Evolutionary conservation across 2,113 vertebrate species (phyloP).

Genomic region (Desmodus rotundus): DNA sequence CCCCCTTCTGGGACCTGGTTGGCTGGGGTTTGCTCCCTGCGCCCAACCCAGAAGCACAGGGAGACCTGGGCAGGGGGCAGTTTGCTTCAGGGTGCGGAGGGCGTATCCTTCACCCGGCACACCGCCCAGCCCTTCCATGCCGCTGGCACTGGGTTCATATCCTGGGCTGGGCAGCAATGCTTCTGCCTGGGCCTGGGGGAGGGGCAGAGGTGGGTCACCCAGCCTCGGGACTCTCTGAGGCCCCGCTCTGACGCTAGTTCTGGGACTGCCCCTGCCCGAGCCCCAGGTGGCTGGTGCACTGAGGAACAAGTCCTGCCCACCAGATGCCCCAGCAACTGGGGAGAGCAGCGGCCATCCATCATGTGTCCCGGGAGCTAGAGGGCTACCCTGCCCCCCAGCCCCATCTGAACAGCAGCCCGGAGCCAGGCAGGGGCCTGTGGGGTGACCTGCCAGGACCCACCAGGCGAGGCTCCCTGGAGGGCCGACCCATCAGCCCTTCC

Average conservation of each 20-base stretch:
- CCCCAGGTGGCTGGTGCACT: not conserved
- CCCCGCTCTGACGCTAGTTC: not conserved
- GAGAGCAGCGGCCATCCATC: not conserved
- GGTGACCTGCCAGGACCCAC: not conserved
- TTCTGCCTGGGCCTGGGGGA: no score
- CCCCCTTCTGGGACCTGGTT: not conserved
- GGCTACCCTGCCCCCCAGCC: not conserved
- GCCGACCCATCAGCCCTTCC: not conserved
- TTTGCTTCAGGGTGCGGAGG: not conserved
- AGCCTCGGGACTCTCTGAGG: no score
- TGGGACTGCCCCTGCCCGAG: not conserved
- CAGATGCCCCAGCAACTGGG: not conserved
- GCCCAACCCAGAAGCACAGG: not conserved
- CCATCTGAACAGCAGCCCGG: not conserved
- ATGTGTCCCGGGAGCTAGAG: not conserved
- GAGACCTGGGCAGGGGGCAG: not conserved
- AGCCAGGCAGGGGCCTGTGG: not conserved
- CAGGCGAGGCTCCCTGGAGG: not conserved
- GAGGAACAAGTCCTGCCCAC: not conserved
- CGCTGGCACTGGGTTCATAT: not conserved
- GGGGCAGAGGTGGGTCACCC: no score
- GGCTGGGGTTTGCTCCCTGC: not conserved
- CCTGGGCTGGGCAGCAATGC: no score
- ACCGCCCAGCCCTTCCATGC: not conserved
- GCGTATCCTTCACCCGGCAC: rapidly evolving